phyloP scores from a whole-genome alignment of 2,888 invertebrate species.

The Uropetala carovei region DNA sequence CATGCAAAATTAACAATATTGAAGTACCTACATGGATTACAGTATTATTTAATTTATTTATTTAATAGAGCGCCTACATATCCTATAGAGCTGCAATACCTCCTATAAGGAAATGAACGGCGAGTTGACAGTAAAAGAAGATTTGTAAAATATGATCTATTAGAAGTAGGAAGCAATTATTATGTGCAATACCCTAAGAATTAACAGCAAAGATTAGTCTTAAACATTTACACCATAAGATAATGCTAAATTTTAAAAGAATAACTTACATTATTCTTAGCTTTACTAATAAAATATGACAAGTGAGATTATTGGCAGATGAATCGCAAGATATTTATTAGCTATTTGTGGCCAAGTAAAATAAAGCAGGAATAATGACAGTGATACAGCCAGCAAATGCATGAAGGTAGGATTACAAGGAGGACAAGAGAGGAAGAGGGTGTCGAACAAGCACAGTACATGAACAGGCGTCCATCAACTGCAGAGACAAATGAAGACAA shows the following conservation, averaged over 20 bases:
- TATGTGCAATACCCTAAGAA: neutral
- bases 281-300: neutral
- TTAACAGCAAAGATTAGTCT: neutral
- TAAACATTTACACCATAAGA: neutral
- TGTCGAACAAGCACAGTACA: slow-evolving; percentile 40
- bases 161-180: neutral
- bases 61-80: no score
- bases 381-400: slow-evolving; percentile 31
- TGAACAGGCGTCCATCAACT: neutral
- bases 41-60: no score
- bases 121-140: neutral
- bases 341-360: neutral
- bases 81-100: no score
- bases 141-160: neutral
- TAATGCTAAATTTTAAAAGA: neutral
- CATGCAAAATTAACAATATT: no score
- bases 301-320: neutral
- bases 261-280: neutral
- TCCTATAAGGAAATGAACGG: no score
- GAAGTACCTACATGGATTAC: no score
- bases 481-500: slow-evolving; percentile 27
- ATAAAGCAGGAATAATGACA: slow-evolving; percentile 33
- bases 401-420: neutral
- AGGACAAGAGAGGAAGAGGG: slow-evolving; percentile 28
- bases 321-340: slow-evolving; percentile 16